Evolutionary conservation across 2,888 invertebrate species (phyloP).

Genomic region (Plagodis dolabraria): DNA sequence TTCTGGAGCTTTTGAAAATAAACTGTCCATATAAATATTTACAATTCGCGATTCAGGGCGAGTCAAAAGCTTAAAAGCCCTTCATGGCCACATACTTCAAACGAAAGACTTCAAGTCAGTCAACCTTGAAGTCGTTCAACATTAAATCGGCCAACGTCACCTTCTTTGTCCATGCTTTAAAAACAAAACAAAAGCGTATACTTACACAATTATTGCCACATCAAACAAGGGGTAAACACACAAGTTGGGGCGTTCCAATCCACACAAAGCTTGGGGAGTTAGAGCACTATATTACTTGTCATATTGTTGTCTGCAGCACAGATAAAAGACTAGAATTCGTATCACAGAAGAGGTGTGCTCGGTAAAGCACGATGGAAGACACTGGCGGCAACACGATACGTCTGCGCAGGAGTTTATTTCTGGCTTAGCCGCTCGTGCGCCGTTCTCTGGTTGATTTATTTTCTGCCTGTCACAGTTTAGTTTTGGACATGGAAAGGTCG

Average conservation of each 20-base stretch:
- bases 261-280: conserved; percentile 61
- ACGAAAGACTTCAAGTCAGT: background rate
- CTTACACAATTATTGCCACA: conserved; percentile 75
- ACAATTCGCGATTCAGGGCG: conserved; percentile 1
- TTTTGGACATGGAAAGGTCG: conserved; percentile 78
- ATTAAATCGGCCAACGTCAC: conserved; percentile 1
- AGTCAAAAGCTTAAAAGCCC: conserved; percentile 21
- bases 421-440: conserved; percentile 63
- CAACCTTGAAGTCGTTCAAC: conserved; percentile 1
- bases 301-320: conserved; percentile 63
- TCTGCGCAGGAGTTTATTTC: conserved; percentile 70
- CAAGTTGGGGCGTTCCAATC: conserved; percentile 50
- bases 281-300: conserved; percentile 71
- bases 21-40: conserved; percentile 10
- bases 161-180: conserved; percentile 34
- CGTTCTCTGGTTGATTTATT: conserved; percentile 53
- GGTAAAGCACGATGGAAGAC: conserved; percentile 57
- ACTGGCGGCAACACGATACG: conserved; percentile 79
- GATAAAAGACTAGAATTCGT: conserved; percentile 65
- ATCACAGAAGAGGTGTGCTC: conserved; percentile 71
- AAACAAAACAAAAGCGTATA: conserved; percentile 57
- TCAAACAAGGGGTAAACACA: conserved; percentile 60
- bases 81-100: conserved; percentile 23
- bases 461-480: conserved; percentile 66
- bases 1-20: conserved; percentile 11